Evolutionary conservation across 2,888 invertebrate species (phyloP), one percentile per base, ranked within the genome.

Genomic region (Anthrax anthrax): DNA sequence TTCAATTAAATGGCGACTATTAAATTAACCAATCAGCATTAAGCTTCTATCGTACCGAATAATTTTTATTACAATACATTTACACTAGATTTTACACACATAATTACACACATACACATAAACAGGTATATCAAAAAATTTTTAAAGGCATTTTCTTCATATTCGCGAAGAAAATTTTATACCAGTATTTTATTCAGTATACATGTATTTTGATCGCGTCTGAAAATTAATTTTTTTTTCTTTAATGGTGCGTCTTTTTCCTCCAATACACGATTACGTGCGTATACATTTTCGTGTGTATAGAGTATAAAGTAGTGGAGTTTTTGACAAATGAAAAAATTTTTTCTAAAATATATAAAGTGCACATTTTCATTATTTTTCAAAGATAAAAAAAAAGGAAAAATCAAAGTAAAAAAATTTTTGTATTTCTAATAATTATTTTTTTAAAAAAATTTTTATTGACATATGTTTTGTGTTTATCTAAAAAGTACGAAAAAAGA

Each of bases 11-110:
- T 82, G 81, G 81, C 81, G 78, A 78, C 73, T 67, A 65, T 63
- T 54, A 63, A 65, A 70, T 72, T 72, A 72, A 73, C 82, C 82
- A 83, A 83, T 83, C 72, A 73, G 74, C 77, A 71, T 69, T 70
- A 70, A 72, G 74, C 74, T 76, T 75, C 72, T 66, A 72, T 72
- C 72, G 72, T 71, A 8, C 9, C 23, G n/a, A n/a, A n/a, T n/a
- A n/a, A n/a, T n/a, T n/a, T n/a, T n/a, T n/a, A n/a, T n/a, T n/a
- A n/a, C n/a, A n/a, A n/a, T n/a, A n/a, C n/a, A n/a, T n/a, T n/a
- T n/a, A n/a, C n/a, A n/a, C n/a, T n/a, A n/a, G n/a, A 23, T 6
- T 6, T 23, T 23, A 23, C 23, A 23, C 4, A 23, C 4, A 6
- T 23, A 6, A 23, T 23, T 6, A 6, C 8, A 23, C 8, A 23